phyloP scores from a whole-genome alignment of 2,888 invertebrate genomes.

The Iselma pallidipennis region DNA sequence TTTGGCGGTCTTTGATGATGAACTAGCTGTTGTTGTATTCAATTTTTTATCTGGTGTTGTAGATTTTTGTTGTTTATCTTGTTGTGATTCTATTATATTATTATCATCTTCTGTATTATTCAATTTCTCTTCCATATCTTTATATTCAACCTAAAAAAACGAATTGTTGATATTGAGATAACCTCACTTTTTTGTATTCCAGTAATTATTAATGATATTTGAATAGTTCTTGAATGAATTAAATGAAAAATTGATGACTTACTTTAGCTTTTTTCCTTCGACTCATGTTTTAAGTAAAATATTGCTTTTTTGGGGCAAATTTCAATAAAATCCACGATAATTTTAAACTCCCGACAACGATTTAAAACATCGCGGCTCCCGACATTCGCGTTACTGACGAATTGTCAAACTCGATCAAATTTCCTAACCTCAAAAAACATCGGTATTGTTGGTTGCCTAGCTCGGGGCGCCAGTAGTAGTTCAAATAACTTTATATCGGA shows the following conservation, averaged over 20 bases:
- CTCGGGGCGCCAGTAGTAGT: too few relatives aligned
- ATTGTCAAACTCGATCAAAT: too few relatives aligned
- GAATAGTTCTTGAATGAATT: neutral
- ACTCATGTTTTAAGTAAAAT: slow-evolving; percentile 43
- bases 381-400: too few relatives aligned
- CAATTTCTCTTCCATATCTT: slow-evolving; percentile 71
- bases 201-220: slow-evolving; percentile 2
- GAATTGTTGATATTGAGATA: slow-evolving; percentile 20
- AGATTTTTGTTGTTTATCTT: slow-evolving; percentile 65
- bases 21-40: slow-evolving; percentile 53
- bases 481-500: too few relatives aligned
- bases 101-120: slow-evolving; percentile 65
- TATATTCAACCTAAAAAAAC: slow-evolving; percentile 62
- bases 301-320: too few relatives aligned
- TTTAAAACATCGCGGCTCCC: neutral
- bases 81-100: slow-evolving; percentile 64
- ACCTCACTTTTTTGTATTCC: slow-evolving; percentile 26
- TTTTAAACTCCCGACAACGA: neutral
- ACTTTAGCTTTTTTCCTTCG: slow-evolving; percentile 54
- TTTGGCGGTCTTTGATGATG: slow-evolving; percentile 53
- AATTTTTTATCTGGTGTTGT: slow-evolving; percentile 61
- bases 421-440: too few relatives aligned
- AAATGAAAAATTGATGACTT: slow-evolving; percentile 19
- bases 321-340: too few relatives aligned
- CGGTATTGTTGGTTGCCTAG: neutral